Evolutionary conservation across 92 coral and sea anemone genomes (phyloP), one percentile per base, ranked within the genome.

Genomic region (Porites cylindrica): DNA sequence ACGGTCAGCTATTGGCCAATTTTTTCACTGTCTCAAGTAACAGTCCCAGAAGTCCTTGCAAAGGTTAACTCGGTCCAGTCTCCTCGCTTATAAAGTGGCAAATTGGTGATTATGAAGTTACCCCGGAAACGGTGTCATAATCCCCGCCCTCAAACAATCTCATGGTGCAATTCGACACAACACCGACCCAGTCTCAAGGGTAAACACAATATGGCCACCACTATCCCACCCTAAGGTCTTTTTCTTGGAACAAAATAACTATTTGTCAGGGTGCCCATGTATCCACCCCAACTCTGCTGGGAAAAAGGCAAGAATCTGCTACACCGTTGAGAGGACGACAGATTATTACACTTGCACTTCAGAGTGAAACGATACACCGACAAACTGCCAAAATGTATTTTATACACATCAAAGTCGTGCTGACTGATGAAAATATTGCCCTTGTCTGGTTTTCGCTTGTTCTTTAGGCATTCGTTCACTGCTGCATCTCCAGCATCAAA

Each of bases 201-300:
- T 4, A 11, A 16, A 59, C 63, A 43, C 63, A 43, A 26, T 11
- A 38, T 38, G 47, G 7, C 5, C 52, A 43, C 7, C 17, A 16
- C 60, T 13, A 19, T 63, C 63, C 64, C 38, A 52, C 47, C 64
- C 78, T 62, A 72, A 10, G 87, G 14, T 63, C 61, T 63, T 66
- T 89, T 47, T 67, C 95, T 93, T 11, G 99, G 98, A n/a, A 93
- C 82, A 89, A 87, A 95, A 83, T 88, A 97, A 38, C 98, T 86
- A 82, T 97, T 97, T 18, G 94, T 93, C 75, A 95, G 86, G 11
- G 99, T 93, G 1, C 99, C 99, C 99, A 97, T 95, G 77, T 97
- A 97, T 60, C 99, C 99, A 26, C 97, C 99, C 99, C 99, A 97
- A 68, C 95, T 94, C 76, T 97, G 99, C 65, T 95, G 95, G 86